Base-by-base conservation (phyloP, 35 echinoderm and acorn worm species). In the Stichopus chloronotus region DNA sequence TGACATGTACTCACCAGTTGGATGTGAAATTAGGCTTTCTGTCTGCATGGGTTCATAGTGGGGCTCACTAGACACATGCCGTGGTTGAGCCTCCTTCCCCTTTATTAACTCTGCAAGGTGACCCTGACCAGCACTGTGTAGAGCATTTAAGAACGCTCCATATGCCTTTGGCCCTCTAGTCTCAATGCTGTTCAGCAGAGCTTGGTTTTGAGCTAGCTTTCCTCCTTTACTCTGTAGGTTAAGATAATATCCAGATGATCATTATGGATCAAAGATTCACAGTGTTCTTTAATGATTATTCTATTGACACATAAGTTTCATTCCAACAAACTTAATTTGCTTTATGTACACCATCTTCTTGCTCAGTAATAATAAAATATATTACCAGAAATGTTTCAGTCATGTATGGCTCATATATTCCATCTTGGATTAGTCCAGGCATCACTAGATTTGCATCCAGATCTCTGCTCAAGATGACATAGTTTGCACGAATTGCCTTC, bases 151-250 rank as follows among this genome's bases (percentile, higher is more conserved):
- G 53, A 98, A 94, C 5, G 93, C 93, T 56, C 13, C 24, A 58
- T 89, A 98, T 10, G 97, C 94, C 25, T 79, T 93, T 13, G 94
- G 94, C 13, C 97, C 97, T 53, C 97, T 84, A 4, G 93, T 96
- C 80, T 98, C 97, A 59, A 98, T 87, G 77, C 87, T 90, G 55
- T 79, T 96, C 56, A 98, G 43, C 14, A 98, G 54, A 11, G 71
- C 81, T 74, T 93, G 72, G 22, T 94, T 95, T 21, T 87, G 25
- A 10, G 25, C 56, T 13, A 74, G 68, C 56, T 87, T 94, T 16
- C 79, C 92, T 0, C 78, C 65, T 84, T 96, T 96, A 52, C 86
- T 87, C 97, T 98, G 53, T 30, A 83, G 58, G 22, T n/a, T 10
- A 57, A 58, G 58, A 85, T 55, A 2, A 13, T 12, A 82, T 43